Conservation (phyloP, 2,888 invertebrate genomes). For the Byasa hedistus region DNA sequence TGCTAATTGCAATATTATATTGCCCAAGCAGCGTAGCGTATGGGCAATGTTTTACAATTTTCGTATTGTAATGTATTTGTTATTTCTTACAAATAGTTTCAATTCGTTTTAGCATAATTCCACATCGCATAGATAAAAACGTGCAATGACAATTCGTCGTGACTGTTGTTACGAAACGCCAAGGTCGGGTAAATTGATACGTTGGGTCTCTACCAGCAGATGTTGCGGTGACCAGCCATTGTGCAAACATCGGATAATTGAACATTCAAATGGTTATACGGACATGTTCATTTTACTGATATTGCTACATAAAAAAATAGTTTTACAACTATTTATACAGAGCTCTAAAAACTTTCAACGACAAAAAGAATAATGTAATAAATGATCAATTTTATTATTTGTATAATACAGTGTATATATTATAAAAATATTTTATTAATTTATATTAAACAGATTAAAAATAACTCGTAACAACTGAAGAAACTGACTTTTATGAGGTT, state of each 20-base stretch:
- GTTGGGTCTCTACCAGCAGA: constrained; percentile 24
- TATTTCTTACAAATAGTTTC: constrained; percentile 4
- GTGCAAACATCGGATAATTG: constrained; percentile 3
- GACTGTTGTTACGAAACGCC: constrained; percentile 35
- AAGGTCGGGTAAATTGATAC: constrained; percentile 34
- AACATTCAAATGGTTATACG: too few species aligned
- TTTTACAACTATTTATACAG: too few species aligned
- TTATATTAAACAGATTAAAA: too few species aligned
- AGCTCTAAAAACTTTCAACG: too few species aligned
- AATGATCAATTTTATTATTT: too few species aligned
- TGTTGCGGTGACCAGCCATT: constrained; percentile 3
- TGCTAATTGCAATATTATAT: constrained; percentile 11
- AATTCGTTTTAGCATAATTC: constrained; percentile 25
- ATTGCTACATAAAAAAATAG: too few species aligned
- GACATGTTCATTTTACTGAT: too few species aligned
- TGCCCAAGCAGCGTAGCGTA: constrained; percentile 7
- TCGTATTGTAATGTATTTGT: background rate
- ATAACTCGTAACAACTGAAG: too few species aligned
- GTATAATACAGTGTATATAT: too few species aligned
- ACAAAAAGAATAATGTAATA: too few species aligned
- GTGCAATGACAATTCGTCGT: constrained; percentile 22
- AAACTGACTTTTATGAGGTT: too few species aligned
- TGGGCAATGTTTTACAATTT: background rate
- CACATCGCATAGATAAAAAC: constrained; percentile 18
- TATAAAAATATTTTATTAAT: too few species aligned